Percentiles rank a stretch among this genome's conserved stretches.
phyloP scores from a whole-genome alignment of 2,888 invertebrate genomes.

The Cheilosia vulpina region DNA sequence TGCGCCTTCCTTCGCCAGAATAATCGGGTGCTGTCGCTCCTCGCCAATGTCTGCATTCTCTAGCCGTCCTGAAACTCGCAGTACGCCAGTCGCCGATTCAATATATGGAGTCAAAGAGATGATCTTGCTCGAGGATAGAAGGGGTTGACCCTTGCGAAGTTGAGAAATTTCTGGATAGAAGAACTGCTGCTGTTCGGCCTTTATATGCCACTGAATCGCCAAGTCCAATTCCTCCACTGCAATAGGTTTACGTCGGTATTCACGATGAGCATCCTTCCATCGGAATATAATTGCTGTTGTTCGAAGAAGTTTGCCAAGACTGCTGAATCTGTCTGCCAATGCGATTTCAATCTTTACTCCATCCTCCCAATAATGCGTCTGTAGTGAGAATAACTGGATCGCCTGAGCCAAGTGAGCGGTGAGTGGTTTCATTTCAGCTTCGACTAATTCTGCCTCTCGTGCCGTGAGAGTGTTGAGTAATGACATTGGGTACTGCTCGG shows the following conservation, averaged over 20 bases:
- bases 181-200: not conserved
- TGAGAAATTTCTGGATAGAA: not conserved
- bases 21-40: not conserved
- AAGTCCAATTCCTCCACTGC: not conserved
- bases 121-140: not conserved
- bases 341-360: not conserved
- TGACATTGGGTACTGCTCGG: constrained; percentile 5
- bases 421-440: too few species aligned
- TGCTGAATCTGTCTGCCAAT: constrained; percentile 9
- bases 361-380: constrained; percentile 1
- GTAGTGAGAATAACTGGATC: not conserved
- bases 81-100: not conserved
- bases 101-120: not conserved
- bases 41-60: not conserved
- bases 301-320: constrained; percentile 8
- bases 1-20: constrained; percentile 8
- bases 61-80: constrained; percentile 1
- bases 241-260: not conserved
- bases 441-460: constrained; percentile 11
- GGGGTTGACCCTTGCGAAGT: not conserved
- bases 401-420: constrained; percentile 8
- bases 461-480: not conserved
- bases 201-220: constrained; percentile 4
- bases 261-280: not conserved
- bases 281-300: constrained; percentile 9